Base-by-base conservation (phyloP, 2,113 vertebrate species). In the Dolichotis patagonum region DNA sequence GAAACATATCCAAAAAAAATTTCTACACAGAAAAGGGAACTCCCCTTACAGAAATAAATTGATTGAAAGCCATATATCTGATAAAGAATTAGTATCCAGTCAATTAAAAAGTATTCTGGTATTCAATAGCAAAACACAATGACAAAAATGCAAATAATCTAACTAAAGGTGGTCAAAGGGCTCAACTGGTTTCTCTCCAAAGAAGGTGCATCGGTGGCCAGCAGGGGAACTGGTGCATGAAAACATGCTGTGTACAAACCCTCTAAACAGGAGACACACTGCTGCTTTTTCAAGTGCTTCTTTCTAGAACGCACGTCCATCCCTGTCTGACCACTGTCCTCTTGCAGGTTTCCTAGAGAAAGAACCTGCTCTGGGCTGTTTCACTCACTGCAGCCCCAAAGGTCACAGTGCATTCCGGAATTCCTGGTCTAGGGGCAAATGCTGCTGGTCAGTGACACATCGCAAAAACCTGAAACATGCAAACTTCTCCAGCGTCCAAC, bases 201-300 rank as follows among this genome's bases (percentile, higher is more conserved):
- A 60, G 13, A 93, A 20, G 28, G 11, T 7, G 13, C 17, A 28
- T 1, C 19, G 22, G 12, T 46, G 30, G 9, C 35, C 14, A n/a
- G 7, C 20, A 62, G 24, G 28, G 16, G 38, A 4, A 12, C 22
- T 73, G 32, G 41, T 13, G 5, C 24, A 26, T 46, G 38, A 75
- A 16, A 60, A 41, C 14, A 46, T 20, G 7, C 7, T 60, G 8
- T 20, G 11, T 43, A n/a, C 46, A 28, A 82, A 63, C 46, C 26
- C 2, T 87, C 69, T 52, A 65, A 19, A 0, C 73, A 1, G 0
- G 0, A 65, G 26, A 4, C 9, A 5, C 5, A 11, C 7, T 35
- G 7, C 17, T 30, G 16, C 28, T 54, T 35, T 30, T 13, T 46
- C 58, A 10, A 56, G 43, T 3, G 24, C 49, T 28, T 30, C 60